Base-by-base conservation (phyloP, 64 coral and sea anemone genomes). In the Astreopora myriophthalma region DNA sequence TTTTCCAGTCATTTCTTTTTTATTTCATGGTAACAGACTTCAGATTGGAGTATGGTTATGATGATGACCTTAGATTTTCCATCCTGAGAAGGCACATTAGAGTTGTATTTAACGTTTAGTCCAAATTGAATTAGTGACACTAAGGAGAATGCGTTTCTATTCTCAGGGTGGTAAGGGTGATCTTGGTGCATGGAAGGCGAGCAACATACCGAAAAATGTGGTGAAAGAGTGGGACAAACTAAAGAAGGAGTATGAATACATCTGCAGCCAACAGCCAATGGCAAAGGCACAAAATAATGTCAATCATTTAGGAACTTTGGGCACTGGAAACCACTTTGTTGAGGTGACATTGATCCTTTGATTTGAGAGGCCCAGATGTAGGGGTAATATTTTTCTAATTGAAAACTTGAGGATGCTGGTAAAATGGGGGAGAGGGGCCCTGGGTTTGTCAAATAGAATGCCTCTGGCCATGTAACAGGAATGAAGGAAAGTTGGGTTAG, bases 261-360 rank as follows among this genome's bases (percentile, higher is more conserved):
- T 96, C 55, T 96, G 94, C 20, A 81, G 34, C 44, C 85, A 46
- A 19, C 94, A 89, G 71, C 79, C 94, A 34, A 34, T 87, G 64
- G 78, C 94, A 30, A 92, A 46, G 22, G 94, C 94, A 73, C 69
- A 71, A 20, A 96, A 95, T 78, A 89, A 87, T 49, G 57, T 73
- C 40, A 92, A 85, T 80, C 94, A 96, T 69, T 42, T 96, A 1
- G 94, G 94, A 27, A 96, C 94, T 42, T 20, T 96, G 52, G 94
- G 90, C 11, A 96, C 94, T 46, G 94, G 94, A 85, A 96, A 96
- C 68, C 94, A 96, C 66, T 96, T 96, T 60, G 89, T 96, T 79
- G 94, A 96, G 94, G 94, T 96, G 11, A 37, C n/a, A 22, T 9
- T 83, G 14, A 29, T 29, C 51, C 30, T 39, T 61, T 75, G 11